Evolutionary conservation across 2,888 invertebrate species (phyloP), one percentile per base, ranked within the genome.

Genomic region (Trilocha varians): DNA sequence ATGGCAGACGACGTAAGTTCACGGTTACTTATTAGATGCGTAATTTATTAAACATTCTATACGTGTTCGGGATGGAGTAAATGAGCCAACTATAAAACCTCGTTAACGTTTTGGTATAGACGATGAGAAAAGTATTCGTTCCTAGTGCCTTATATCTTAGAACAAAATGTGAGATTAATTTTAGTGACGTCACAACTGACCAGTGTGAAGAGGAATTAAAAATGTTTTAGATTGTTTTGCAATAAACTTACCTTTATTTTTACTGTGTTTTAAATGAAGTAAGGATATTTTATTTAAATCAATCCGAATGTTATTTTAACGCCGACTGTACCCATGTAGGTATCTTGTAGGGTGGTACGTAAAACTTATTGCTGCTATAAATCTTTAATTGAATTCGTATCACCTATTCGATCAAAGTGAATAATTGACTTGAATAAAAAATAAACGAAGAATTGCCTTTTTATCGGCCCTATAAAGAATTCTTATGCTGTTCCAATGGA

Each of bases 21-120:
- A 79, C 74, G 78, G 80, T 77, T 76, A 66, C 72, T 70, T 78
- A 76, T 78, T 77, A 74, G 62, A 67, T 60, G 58, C 65, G 65
- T 70, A 68, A 77, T 76, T 70, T 78, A 74, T 76, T 73, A 62
- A 72, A 74, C 62, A 65, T 71, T 73, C 61, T 74, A 58, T 52
- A 53, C 49, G 49, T 52, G 59, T 65, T 65, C 59, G 64, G 57
- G 59, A 60, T 53, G 54, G 52, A 50, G 65, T 64, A 72, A 74
- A 70, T 69, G 59, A 67, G 65, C 56, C 47, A 47, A 50, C 49
- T 55, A 65, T 63, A 55, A 58, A 48, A 51, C 50, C 59, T 70
- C 62, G 66, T 65, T 67, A 71, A 58, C 50, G 50, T 50, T 46
- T 43, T 45, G 40, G 54, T 59, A 55, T 49, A 53, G 40, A 49